Evolutionary conservation across 2,888 invertebrate genomes (phyloP).

Genomic region (Theretra japonica): DNA sequence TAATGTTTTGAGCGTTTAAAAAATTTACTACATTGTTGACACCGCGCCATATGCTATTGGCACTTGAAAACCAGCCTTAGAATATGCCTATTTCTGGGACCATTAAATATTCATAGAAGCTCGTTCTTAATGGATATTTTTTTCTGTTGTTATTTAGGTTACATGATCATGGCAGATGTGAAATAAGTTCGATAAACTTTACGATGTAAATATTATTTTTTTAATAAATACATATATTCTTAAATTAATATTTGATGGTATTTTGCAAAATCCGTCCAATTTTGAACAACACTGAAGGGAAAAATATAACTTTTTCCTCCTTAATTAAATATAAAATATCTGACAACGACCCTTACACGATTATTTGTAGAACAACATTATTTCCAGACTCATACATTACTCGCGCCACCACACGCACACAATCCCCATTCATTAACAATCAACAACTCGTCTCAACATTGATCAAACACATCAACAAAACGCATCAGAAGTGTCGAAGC

Average conservation of each 20-base stretch:
- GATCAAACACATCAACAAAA: constrained; percentile 16
- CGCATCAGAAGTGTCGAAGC: constrained; percentile 46
- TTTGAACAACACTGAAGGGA: too few species aligned
- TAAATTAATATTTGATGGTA: too few species aligned
- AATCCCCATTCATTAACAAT: constrained; percentile 5
- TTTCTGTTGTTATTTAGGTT: background rate
- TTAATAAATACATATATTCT: too few species aligned
- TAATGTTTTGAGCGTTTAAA: constrained; percentile 41
- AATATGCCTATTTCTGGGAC: constrained; percentile 4
- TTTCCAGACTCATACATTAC: background rate
- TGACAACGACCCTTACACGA: too few species aligned
- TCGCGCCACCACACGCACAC: background rate
- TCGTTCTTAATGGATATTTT: background rate
- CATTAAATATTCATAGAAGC: constrained; percentile 4
- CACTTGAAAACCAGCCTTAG: background rate
- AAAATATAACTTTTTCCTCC: too few species aligned
- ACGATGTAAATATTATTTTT: too few species aligned
- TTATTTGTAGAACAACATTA: too few species aligned
- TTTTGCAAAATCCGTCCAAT: too few species aligned
- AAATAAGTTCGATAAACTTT: too few species aligned
- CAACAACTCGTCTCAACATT: background rate
- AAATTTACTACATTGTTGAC: constrained; percentile 15
- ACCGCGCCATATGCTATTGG: constrained; percentile 14
- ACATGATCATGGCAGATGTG: too few species aligned
- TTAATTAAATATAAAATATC: background rate